Conservation (phyloP, 1,140 invertebrate genomes). For the Rhagoletis zephyria region DNA sequence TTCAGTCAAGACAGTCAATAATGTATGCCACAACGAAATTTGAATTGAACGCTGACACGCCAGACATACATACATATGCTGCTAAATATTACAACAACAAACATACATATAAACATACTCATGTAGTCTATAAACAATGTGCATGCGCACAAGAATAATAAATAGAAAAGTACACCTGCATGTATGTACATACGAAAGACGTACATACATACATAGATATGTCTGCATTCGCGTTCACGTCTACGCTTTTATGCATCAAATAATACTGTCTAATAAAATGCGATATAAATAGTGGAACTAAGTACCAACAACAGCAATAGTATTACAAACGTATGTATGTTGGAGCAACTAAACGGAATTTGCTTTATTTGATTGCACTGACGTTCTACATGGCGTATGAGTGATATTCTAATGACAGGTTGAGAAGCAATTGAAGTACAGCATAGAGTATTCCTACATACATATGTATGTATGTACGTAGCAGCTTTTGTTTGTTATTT, state of each 20-base stretch:
- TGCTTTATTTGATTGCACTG: slow-evolving; percentile 30
- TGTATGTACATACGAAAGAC: neutral
- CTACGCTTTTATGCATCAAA: slow-evolving; percentile 30
- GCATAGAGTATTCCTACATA: neutral
- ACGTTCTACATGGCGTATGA: slow-evolving; percentile 41
- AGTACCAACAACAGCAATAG: neutral
- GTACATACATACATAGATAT: neutral
- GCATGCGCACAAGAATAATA: slow-evolving; percentile 27
- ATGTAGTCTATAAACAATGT: neutral
- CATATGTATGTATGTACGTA: too few species aligned
- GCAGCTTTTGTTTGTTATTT: too few species aligned
- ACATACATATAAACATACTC: neutral
- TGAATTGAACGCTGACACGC: slow-evolving; percentile 37
- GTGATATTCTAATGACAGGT: slow-evolving; percentile 50
- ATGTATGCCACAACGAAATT: slow-evolving; percentile 41
- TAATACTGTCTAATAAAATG: slow-evolving; percentile 29
- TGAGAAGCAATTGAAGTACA: slow-evolving; percentile 10
- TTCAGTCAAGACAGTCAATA: slow-evolving; percentile 34
- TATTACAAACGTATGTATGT: neutral
- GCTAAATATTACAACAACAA: slow-evolving; percentile 5
- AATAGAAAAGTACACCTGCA: neutral
- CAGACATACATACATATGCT: neutral
- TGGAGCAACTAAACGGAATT: slow-evolving; percentile 13
- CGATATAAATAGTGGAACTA: slow-evolving; percentile 45
- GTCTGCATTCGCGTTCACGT: neutral